A percentile compares a stretch with the other conserved stretches of the same genome.
These are phyloP conservation scores for Hyperoplus lanceolatus DNA, from an alignment of 2,797 vertebrate genomes.

Conservation along the genomic window DNA sequence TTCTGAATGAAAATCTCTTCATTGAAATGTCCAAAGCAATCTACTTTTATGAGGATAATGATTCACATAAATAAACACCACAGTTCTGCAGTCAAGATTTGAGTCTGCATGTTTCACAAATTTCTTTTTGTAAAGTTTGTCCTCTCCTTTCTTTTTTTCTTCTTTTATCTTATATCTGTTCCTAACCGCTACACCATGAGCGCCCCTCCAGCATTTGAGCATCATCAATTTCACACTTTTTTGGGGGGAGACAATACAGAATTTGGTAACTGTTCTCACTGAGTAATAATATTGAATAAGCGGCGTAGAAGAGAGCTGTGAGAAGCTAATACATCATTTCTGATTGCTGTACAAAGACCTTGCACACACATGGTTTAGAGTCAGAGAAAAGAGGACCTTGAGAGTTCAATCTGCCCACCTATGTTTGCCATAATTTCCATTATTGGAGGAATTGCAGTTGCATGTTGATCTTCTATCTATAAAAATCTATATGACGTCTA, in stretches of 20 bases:
- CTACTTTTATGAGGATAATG: not conserved
- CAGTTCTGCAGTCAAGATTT: not conserved
- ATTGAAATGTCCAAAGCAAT: not conserved
- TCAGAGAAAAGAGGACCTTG: constrained; percentile 43
- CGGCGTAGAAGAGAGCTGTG: not conserved
- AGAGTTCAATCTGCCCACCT: constrained; percentile 2
- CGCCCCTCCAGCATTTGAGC: constrained; percentile 18
- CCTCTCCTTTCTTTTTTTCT: constrained; percentile 15
- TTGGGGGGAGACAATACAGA: constrained; percentile 6
- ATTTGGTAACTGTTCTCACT: constrained; percentile 16
- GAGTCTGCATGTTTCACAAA: not conserved
- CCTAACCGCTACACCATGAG: too few species aligned
- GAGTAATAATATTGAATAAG: constrained; percentile 13
- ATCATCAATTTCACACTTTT: constrained; percentile 43
- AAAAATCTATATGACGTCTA: not conserved
- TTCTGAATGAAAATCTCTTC: not conserved
- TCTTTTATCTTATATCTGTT: not conserved
- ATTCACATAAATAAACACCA: not conserved
- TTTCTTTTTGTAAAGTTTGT: constrained; percentile 1
- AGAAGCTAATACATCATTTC: constrained; percentile 15
- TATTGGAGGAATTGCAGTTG: not conserved
- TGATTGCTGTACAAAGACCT: not conserved
- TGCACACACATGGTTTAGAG: not conserved
- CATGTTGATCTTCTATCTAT: not conserved
- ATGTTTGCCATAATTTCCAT: not conserved